phyloP scores from a whole-genome alignment of 2,888 invertebrate species.

The Drosophila limbata region DNA sequence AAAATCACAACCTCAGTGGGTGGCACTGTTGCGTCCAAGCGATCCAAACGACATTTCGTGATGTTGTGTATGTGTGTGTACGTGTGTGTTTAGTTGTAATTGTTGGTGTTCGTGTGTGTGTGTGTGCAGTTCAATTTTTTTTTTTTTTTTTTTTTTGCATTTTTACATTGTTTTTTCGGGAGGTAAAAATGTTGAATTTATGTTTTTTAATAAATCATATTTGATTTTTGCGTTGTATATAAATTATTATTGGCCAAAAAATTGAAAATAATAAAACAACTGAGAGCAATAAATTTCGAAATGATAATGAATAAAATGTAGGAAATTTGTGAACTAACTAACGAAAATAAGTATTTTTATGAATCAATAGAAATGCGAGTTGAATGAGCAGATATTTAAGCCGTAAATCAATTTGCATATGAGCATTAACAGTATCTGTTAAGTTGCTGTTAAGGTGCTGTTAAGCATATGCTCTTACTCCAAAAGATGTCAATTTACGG shows the following conservation, averaged over 20 bases:
- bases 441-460: not conserved
- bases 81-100: slow-evolving; percentile 30
- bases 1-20: slow-evolving; percentile 91
- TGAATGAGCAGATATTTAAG: slow-evolving; percentile 38
- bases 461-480: not conserved
- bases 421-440: not conserved
- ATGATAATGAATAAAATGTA: slow-evolving; percentile 29
- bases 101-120: slow-evolving; percentile 40
- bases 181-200: slow-evolving; percentile 69
- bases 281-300: slow-evolving; percentile 25
- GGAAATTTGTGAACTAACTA: slow-evolving; percentile 23
- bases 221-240: slow-evolving; percentile 49
- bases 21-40: slow-evolving; percentile 87
- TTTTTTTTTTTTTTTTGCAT: slow-evolving; percentile 41
- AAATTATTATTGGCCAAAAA: slow-evolving; percentile 48
- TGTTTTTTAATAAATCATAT: slow-evolving; percentile 72
- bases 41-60: slow-evolving; percentile 41
- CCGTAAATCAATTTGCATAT: not conserved
- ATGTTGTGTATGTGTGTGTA: slow-evolving; percentile 30
- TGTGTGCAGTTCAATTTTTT: slow-evolving; percentile 47
- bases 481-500: slow-evolving; percentile 3
- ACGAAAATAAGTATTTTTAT: slow-evolving; percentile 10
- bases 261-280: slow-evolving; percentile 26
- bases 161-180: slow-evolving; percentile 54
- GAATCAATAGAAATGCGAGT: slow-evolving; percentile 28